Evolutionary conservation across 53 echinoderm and acorn worm genomes (phyloP).

Genomic region (Mesocentrotus franciscanus): DNA sequence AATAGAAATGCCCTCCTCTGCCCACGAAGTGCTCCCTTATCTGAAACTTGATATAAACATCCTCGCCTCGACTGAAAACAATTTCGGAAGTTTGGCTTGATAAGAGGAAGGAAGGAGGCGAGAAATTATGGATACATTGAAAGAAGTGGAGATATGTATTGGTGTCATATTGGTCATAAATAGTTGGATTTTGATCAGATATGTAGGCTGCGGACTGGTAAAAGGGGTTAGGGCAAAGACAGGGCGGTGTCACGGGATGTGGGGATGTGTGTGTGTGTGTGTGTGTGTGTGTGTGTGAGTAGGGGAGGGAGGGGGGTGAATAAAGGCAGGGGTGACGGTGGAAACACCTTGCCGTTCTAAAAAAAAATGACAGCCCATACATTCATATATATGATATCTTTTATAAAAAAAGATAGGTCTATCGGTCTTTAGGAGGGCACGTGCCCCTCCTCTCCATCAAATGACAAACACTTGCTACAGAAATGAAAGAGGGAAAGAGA

Average conservation of each 20-base stretch:
- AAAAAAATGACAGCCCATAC: no score
- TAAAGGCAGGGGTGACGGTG: neutral
- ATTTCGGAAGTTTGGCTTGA: neutral
- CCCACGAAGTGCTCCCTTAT: neutral
- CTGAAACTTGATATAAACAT: constrained; percentile 15
- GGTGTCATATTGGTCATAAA: constrained; percentile 3
- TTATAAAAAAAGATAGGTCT: no score
- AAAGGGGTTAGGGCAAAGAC: neutral
- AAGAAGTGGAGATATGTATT: neutral
- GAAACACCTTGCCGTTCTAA: neutral
- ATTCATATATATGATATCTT: no score
- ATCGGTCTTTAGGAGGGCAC: no score
- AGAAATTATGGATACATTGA: constrained; percentile 19
- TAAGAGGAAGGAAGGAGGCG: constrained; percentile 34
- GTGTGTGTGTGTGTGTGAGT: no score
- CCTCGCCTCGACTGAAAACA: neutral
- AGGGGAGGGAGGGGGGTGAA: neutral
- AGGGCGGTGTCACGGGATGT: neutral
- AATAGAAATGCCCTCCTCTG: neutral
- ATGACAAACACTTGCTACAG: no score
- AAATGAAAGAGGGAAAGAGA: no score
- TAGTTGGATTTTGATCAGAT: neutral
- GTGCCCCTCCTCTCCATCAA: no score
- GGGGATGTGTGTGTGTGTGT: neutral
- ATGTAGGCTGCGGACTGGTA: neutral